phyloP scores from a whole-genome alignment of 1,140 invertebrate species.

The Zaprionus tsacasi region DNA sequence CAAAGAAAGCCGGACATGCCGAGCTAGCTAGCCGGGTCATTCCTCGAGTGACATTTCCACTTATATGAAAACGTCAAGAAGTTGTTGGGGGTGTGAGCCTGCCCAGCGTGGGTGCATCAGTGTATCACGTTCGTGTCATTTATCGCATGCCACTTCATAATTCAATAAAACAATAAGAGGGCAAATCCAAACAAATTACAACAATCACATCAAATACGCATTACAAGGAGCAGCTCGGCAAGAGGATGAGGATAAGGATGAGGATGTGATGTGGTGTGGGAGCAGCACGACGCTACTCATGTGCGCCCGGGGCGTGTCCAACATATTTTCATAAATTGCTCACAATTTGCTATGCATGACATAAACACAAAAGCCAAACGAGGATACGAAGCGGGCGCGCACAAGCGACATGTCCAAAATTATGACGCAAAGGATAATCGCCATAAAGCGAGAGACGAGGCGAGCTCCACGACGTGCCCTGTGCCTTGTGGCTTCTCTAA shows the following conservation, averaged over 20 bases:
- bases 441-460: slow-evolving; percentile 36
- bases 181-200: slow-evolving; percentile 82
- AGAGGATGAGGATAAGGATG: too few relatives aligned
- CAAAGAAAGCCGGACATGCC: neutral
- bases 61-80: slow-evolving; percentile 43
- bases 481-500: slow-evolving; percentile 13
- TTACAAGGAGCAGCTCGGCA: neutral
- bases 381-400: slow-evolving; percentile 38
- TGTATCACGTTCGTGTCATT: slow-evolving; percentile 76
- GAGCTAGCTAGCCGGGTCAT: neutral
- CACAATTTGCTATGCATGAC: slow-evolving; percentile 73
- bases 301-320: slow-evolving; percentile 15
- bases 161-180: slow-evolving; percentile 83
- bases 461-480: neutral
- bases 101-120: slow-evolving; percentile 32
- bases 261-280: too few relatives aligned
- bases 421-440: slow-evolving; percentile 73
- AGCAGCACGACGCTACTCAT: neutral
- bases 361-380: slow-evolving; percentile 57
- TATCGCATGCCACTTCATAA: slow-evolving; percentile 78
- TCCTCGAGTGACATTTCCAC: slow-evolving; percentile 44
- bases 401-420: slow-evolving; percentile 61
- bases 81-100: neutral
- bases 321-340: slow-evolving; percentile 80
- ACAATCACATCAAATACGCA: slow-evolving; percentile 73